Evolutionary conservation across 2,888 invertebrate genomes (phyloP).

Genomic region (Perithous albicinctus): DNA sequence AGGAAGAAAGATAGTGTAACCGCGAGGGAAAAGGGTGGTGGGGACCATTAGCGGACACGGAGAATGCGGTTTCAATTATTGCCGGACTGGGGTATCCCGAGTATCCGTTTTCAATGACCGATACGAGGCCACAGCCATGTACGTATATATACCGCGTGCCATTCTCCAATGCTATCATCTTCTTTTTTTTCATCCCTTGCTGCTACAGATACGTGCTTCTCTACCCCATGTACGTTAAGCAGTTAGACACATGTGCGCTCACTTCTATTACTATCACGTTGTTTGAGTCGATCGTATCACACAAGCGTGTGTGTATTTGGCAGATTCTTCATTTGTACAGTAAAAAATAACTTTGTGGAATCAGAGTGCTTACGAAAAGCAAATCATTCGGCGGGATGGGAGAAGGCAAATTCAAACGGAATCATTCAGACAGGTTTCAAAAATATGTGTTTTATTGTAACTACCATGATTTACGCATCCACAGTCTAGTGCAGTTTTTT

Average conservation of each 20-base stretch:
- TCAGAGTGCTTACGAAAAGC: too few relatives aligned
- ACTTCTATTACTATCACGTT: constrained; percentile 52
- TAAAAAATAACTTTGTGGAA: too few relatives aligned
- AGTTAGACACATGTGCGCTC: constrained; percentile 45
- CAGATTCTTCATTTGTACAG: constrained; percentile 13
- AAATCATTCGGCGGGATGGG: too few relatives aligned
- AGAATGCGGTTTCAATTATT: constrained; percentile 81
- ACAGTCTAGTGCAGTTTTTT: too few relatives aligned
- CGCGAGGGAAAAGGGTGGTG: constrained; percentile 58
- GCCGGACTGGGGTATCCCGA: constrained; percentile 70
- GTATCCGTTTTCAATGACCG: constrained; percentile 78
- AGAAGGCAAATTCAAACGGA: too few relatives aligned
- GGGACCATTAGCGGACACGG: constrained; percentile 75
- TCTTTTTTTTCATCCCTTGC: constrained; percentile 35
- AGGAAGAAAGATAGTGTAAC: constrained; percentile 30
- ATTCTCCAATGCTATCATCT: constrained; percentile 39
- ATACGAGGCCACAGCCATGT: constrained; percentile 70
- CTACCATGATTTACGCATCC: too few relatives aligned
- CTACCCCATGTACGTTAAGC: constrained; percentile 22
- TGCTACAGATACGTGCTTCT: constrained; percentile 44
- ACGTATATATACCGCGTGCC: constrained; percentile 37
- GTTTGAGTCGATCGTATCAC: constrained; percentile 8
- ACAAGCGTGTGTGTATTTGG: not conserved
- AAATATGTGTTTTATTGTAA: too few relatives aligned
- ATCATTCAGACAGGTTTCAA: too few relatives aligned